Base-by-base conservation (phyloP, 2,797 vertebrate genomes). In the Danionella dracula region DNA sequence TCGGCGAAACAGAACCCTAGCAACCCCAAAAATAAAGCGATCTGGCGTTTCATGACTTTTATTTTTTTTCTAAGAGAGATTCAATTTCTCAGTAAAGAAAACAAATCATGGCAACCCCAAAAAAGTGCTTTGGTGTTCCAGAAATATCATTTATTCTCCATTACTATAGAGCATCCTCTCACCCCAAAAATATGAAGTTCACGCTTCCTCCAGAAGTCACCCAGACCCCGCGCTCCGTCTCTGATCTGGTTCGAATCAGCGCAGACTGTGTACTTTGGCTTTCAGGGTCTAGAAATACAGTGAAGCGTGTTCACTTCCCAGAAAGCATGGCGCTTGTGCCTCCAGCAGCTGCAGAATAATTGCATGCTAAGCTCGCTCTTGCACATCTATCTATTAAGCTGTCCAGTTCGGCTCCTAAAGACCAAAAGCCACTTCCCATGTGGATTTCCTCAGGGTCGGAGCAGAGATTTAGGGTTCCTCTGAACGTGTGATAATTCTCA, bases 351-450 rank as follows among this genome's bases (percentile, higher is more conserved):
- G 41, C 29, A 15, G 4, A 45, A 35, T 59, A 46, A 59, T 15
- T 58, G 27, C 6, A 13, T 46, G 13, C 29, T 32, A 13, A 34
- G 13, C 29, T 32, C 5, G 32, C 13, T 10, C 8, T 9, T 31
- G 16, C 40, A 50, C 59, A 62, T 62, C 45, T 45, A 59, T 59
- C 56, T 62, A 40, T 62, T 62, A 61, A 61, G 45, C 15, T 61
- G 45, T 61, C 34, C 34, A 32, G 15, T 23, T 19, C 55, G 8
- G 21, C 37, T 12, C 21, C 27, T 13, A 0, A 6, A 17, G 37
- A 27, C 13, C 34, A 27, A 35, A 35, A 38, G 58, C 34, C 13
- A 5, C 59, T 50, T 40, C 21, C 58, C 34, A 2, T 49, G 11
- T 21, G 45, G 27, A 50, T 31, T 40, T 45, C 15, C 12, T 59